Conservation (phyloP, 2,113 vertebrate species). For the Phylloscopus trochiloides region DNA sequence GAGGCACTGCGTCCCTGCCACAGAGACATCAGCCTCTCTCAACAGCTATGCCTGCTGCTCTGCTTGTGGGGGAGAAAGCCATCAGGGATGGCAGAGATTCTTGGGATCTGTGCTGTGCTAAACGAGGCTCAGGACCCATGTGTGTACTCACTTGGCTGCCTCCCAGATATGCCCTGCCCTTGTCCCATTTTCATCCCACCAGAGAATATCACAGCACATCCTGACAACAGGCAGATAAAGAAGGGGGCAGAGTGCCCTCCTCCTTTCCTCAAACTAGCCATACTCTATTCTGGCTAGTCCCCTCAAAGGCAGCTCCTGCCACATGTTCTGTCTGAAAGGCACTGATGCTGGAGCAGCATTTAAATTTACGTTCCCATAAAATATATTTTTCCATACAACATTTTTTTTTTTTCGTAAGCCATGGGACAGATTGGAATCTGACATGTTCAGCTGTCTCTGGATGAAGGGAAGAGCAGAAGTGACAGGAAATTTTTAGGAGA, state of each 20-base stretch:
- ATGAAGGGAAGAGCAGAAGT: slow-evolving; percentile 12
- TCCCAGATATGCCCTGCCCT: not conserved
- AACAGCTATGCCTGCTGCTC: not conserved
- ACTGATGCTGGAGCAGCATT: not conserved
- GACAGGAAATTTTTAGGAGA: slow-evolving; percentile 26
- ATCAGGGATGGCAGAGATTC: not conserved
- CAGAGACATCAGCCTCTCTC: not conserved
- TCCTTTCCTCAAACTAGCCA: not conserved
- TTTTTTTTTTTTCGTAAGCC: not conserved
- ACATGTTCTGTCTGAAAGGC: not conserved
- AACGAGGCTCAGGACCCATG: not conserved
- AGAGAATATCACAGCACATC: not conserved
- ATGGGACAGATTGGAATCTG: slow-evolving; percentile 25
- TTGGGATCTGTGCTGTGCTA: not conserved
- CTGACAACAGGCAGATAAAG: not conserved
- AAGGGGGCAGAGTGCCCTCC: not conserved
- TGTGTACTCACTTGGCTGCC: not conserved
- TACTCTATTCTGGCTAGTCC: not conserved
- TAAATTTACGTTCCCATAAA: not conserved
- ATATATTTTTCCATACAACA: not conserved
- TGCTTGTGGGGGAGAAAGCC: not conserved
- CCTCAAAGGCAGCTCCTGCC: not conserved
- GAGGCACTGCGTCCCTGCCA: accelerated
- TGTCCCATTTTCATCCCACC: not conserved
- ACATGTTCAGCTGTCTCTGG: slow-evolving; percentile 1